Conservation (phyloP, 1,140 invertebrate genomes). For the Brachionus angularis region DNA sequence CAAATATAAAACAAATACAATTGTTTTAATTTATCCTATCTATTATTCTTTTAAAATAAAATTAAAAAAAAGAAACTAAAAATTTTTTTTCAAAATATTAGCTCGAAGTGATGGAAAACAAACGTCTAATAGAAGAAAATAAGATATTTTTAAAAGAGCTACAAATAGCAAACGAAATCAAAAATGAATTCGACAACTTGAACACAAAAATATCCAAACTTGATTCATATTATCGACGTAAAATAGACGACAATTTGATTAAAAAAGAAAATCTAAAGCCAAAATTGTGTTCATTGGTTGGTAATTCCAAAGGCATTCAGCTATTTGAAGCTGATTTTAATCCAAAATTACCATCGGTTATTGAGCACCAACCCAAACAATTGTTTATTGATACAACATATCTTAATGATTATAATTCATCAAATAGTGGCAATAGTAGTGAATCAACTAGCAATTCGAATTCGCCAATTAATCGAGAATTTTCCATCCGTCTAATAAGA, state of each 20-base stretch:
- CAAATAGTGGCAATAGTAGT: too few relatives aligned
- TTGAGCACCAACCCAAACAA: too few relatives aligned
- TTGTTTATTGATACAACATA: too few relatives aligned
- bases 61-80: not conserved
- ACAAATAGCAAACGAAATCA: conserved; percentile 29
- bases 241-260: not conserved
- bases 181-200: conserved; percentile 5
- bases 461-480: not conserved
- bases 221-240: not conserved
- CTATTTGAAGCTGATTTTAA: conserved; percentile 25
- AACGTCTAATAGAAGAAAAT: conserved; percentile 27
- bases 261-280: conserved; percentile 22
- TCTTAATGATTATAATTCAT: too few relatives aligned
- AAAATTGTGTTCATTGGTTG: conserved; percentile 18
- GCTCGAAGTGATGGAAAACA: conserved; percentile 26
- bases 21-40: too few relatives aligned
- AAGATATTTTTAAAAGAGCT: conserved; percentile 22
- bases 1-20: too few relatives aligned
- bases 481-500: not conserved
- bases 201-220: not conserved
- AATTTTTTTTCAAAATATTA: not conserved
- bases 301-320: conserved; percentile 4
- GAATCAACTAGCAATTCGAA: not conserved
- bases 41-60: not conserved
- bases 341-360: conserved; percentile 13